A percentile compares a stretch with the other conserved stretches of the same genome.
phyloP scores from a whole-genome alignment of 2,888 invertebrate genomes.

The Antheraea yamamai region DNA sequence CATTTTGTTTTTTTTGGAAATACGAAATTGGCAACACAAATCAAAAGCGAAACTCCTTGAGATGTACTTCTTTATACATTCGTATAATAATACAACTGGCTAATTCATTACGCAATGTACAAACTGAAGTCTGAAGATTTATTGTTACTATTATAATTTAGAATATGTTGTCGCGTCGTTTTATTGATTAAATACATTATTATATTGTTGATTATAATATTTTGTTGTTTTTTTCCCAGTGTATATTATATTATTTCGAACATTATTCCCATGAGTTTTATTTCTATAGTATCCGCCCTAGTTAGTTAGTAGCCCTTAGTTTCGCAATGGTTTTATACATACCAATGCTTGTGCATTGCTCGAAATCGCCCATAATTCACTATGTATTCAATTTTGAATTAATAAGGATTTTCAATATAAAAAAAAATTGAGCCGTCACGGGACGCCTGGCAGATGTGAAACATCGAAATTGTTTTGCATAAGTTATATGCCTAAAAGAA shows the following conservation, averaged over 20 bases:
- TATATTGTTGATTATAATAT: slow-evolving; percentile 48
- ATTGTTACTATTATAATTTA: slow-evolving; percentile 23
- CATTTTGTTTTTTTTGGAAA: no score
- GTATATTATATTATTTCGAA: slow-evolving; percentile 65
- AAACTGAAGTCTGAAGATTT: slow-evolving; percentile 5
- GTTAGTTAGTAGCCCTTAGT: no score
- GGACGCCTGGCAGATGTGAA: no score
- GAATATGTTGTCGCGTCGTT: slow-evolving; percentile 29
- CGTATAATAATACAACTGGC: background rate
- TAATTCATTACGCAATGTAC: background rate
- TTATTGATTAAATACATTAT: slow-evolving; percentile 3
- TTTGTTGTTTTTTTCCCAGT: slow-evolving; percentile 63
- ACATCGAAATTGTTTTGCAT: no score
- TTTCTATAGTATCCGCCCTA: slow-evolving; percentile 17
- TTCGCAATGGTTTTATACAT: no score
- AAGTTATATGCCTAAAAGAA: no score
- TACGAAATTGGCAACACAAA: background rate
- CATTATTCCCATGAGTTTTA: slow-evolving; percentile 41
- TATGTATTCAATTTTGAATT: no score
- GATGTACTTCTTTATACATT: background rate
- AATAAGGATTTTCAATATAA: no score
- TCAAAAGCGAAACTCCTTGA: background rate
- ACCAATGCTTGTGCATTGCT: no score
- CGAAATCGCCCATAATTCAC: no score
- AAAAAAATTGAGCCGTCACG: no score